phyloP scores from a whole-genome alignment of 2,113 vertebrate genomes.

The Sinocyclocheilus rhinocerous region DNA sequence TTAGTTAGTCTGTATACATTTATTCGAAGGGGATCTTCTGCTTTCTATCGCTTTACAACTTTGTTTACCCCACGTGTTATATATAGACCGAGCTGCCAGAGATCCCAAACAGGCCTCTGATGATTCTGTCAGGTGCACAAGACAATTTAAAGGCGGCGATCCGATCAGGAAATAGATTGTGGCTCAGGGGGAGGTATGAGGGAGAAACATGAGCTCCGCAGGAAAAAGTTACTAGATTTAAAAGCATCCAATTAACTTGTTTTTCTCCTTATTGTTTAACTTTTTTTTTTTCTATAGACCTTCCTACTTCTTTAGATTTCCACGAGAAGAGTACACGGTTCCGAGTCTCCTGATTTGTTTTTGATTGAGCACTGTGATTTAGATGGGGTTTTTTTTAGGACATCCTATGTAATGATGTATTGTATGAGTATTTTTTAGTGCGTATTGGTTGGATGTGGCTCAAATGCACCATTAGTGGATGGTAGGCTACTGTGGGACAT shows the following conservation, averaged over 20 bases:
- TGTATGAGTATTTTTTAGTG: not conserved
- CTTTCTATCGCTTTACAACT: conserved; percentile 26
- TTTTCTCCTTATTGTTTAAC: not conserved
- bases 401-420: not conserved
- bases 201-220: conserved; percentile 40
- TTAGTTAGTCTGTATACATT: not conserved
- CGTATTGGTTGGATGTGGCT: not conserved
- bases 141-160: conserved; percentile 41
- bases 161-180: conserved; percentile 46
- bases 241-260: not conserved
- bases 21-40: not conserved
- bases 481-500: not conserved
- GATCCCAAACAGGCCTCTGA: conserved; percentile 23
- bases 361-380: not conserved
- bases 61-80: conserved; percentile 44
- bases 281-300: too few species aligned
- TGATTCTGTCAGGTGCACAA: conserved; percentile 53
- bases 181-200: conserved; percentile 16
- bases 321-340: not conserved
- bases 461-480: not conserved
- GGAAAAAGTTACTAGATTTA: conserved; percentile 42
- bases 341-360: not conserved
- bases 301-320: not conserved
- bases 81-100: conserved; percentile 26
- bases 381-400: not conserved